Conservation (phyloP, 2,888 invertebrate species). For the Eupithecia vulgata region DNA sequence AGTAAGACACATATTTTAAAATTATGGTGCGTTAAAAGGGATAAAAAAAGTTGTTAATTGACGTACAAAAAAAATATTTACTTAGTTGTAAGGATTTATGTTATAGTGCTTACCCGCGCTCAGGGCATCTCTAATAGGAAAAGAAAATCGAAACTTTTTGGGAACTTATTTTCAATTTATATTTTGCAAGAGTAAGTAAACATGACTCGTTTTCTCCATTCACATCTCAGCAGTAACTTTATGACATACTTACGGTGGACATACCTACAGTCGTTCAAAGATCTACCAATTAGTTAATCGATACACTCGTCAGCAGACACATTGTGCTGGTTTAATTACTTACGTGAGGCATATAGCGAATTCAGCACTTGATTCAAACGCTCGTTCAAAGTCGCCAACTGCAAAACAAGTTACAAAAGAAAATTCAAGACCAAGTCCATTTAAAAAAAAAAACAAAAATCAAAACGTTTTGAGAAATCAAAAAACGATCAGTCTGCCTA, state of each 20-base stretch:
- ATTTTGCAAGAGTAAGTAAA: too few species aligned
- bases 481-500: not conserved
- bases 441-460: not conserved
- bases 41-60: too few species aligned
- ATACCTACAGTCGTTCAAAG: not conserved
- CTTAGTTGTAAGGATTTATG: too few species aligned
- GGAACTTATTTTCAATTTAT: too few species aligned
- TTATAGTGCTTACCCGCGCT: too few species aligned
- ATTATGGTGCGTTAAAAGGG: too few species aligned
- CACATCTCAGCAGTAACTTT: not conserved
- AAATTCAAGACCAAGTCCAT: not conserved
- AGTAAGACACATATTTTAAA: too few species aligned
- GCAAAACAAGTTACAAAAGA: slow-evolving; percentile 43
- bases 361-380: slow-evolving; percentile 77
- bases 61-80: too few species aligned
- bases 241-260: not conserved
- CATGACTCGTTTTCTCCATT: too few species aligned
- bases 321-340: slow-evolving; percentile 48
- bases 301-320: slow-evolving; percentile 7
- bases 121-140: too few species aligned
- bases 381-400: slow-evolving; percentile 72
- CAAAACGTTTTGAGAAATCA: not conserved
- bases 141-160: too few species aligned
- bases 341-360: slow-evolving; percentile 73
- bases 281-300: not conserved